Conservation (phyloP, 2,113 vertebrate genomes). For the Lampris megalopsis region DNA sequence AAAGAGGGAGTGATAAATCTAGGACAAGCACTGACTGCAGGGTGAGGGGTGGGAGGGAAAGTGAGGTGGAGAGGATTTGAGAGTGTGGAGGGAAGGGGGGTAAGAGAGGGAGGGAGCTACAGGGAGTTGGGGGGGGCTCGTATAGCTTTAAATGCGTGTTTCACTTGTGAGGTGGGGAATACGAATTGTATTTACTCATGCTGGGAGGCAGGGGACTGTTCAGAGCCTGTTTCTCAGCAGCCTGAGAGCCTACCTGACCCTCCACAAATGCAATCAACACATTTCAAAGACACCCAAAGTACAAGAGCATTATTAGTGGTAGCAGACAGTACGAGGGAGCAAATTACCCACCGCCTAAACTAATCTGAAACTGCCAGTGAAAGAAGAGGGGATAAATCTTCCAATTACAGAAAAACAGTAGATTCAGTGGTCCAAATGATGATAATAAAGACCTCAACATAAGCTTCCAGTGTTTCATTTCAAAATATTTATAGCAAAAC, state of each 20-base stretch:
- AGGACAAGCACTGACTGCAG: slow-evolving; percentile 81
- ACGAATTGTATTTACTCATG: slow-evolving; percentile 47
- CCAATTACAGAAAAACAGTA: not conserved
- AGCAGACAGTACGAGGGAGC: not conserved
- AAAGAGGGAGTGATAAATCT: slow-evolving; percentile 67
- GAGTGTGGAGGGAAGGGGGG: slow-evolving; percentile 23
- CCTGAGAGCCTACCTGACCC: not conserved
- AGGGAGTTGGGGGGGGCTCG: slow-evolving; percentile 17
- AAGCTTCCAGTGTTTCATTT: not conserved
- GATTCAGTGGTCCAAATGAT: not conserved
- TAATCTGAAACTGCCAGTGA: not conserved
- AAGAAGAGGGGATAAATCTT: not conserved
- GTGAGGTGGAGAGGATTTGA: slow-evolving; percentile 60
- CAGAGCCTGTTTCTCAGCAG: slow-evolving; percentile 3
- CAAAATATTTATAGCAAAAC: not conserved
- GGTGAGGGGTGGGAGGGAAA: slow-evolving; percentile 70
- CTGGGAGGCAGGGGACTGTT: slow-evolving; percentile 14
- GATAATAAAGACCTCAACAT: not conserved
- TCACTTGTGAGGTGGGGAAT: slow-evolving; percentile 57
- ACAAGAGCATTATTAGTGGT: not conserved
- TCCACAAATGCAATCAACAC: not conserved
- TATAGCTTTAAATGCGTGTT: slow-evolving; percentile 34
- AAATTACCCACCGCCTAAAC: not conserved
- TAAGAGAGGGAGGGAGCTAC: slow-evolving; percentile 40
- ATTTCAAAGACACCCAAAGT: not conserved